phyloP scores from a whole-genome alignment of 2,113 vertebrate genomes.

The Dryoscopus gambensis region DNA sequence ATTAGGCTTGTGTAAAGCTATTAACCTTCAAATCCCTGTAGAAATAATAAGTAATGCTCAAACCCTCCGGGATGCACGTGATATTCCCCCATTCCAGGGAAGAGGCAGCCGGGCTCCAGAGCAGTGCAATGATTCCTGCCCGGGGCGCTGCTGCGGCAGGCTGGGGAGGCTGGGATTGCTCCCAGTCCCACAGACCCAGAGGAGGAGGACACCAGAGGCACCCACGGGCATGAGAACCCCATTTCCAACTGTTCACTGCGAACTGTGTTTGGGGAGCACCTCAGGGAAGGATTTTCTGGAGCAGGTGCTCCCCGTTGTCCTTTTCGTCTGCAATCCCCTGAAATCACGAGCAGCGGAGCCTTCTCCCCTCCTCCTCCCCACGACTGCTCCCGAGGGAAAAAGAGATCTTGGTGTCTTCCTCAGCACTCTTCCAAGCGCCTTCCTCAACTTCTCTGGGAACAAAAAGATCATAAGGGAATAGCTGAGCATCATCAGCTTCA shows the following conservation, averaged over 20 bases:
- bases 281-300: neutral
- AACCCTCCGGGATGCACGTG: neutral
- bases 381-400: neutral
- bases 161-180: no score
- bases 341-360: neutral
- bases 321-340: neutral
- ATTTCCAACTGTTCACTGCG: neutral
- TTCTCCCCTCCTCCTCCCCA: neutral
- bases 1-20: constrained; percentile 58
- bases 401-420: neutral
- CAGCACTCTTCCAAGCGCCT: neutral
- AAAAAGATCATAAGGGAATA: neutral
- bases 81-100: neutral
- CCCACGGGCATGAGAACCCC: no score
- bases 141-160: neutral
- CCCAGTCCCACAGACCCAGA: neutral
- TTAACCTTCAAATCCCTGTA: constrained; percentile 50
- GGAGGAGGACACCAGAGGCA: rapidly evolving
- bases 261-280: neutral
- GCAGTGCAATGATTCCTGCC: neutral
- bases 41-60: constrained; percentile 10
- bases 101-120: neutral
- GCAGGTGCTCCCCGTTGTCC: neutral
- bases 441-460: neutral
- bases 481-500: neutral